phyloP scores from a whole-genome alignment of 2,888 invertebrate genomes.

The Lumbricus terrestris region DNA sequence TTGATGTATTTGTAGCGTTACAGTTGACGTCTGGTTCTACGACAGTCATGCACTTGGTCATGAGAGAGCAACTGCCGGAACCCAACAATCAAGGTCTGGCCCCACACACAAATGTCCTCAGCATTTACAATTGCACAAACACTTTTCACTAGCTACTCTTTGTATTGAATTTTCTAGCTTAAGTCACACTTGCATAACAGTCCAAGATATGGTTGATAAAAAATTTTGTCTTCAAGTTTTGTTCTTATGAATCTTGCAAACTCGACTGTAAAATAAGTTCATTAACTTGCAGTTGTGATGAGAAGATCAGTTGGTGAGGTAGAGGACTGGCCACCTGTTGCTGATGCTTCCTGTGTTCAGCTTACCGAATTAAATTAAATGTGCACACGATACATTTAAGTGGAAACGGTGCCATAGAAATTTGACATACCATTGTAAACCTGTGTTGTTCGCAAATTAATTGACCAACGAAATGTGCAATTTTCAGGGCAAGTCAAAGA shows the following conservation, averaged over 20 bases:
- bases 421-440: not conserved
- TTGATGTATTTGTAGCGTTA: slow-evolving; percentile 23
- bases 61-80: slow-evolving; percentile 31
- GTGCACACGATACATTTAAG: no score
- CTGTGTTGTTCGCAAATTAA: not conserved
- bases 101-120: not conserved
- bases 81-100: slow-evolving; percentile 30
- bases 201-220: not conserved
- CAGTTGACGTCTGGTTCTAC: slow-evolving; percentile 28
- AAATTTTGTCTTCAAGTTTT: not conserved
- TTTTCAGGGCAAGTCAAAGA: slow-evolving; percentile 3
- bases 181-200: not conserved
- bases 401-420: not conserved
- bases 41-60: slow-evolving; percentile 33
- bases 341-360: not conserved
- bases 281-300: not conserved
- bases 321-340: not conserved
- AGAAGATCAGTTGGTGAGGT: not conserved
- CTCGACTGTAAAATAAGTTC: no score
- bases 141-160: no score
- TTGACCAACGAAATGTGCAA: not conserved
- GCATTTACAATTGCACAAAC: not conserved
- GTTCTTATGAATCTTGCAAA: no score
- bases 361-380: not conserved
- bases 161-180: not conserved